Evolutionary conservation across 2,113 vertebrate genomes (phyloP), one percentile per base, ranked within the genome.

Genomic region (Gopherus flavomarginatus): DNA sequence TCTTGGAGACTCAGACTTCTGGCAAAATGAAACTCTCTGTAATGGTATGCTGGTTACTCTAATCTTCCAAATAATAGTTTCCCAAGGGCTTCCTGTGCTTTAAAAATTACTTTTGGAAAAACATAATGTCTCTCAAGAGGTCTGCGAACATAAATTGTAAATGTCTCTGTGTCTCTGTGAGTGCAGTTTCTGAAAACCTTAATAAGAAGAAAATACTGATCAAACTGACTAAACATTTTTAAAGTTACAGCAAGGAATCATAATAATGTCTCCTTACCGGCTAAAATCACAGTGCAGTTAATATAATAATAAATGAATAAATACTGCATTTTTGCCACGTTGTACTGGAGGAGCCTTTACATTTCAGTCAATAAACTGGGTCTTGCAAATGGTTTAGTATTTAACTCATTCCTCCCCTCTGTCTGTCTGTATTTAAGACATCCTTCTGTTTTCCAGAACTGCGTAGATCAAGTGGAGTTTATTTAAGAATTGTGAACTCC

Each of bases 41-140:
- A 79, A 49, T 2, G 2, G 75, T 86, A 22, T n/a, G 77, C 13
- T 88, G 17, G 16, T 89, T 94, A 92, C 49, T 38, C 42, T 9
- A 94, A 78, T 95, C 83, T 95, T 91, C 10, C 62, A 81, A 95
- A 87, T 42, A 52, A 50, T 75, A 81, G n/a, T 92, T 97, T 95
- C 17, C 21, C 91, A 91, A 38, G 90, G 29, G 10, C 7, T 62
- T 82, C 1, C 3, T 52, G 22, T 92, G 31, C 29, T 83, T 91
- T 91, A 50, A 81, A 89, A 93, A 83, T 50, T 80, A 83, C 11
- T 87, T n/a, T 57, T 22, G 54, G 69, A 83, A 91, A 75, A 24
- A 81, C 82, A 35, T 59, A 80, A 77, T 38, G 27, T 6, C 26
- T 90, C 82, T 3, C 44, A 85, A 81, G 59, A 81, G 2, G 1